A percentile compares a stretch with the other conserved stretches of the same genome.
These are phyloP conservation scores for Lutraria rhynchaena DNA, from an alignment of 1,140 invertebrate species.

Conservation along the genomic window DNA sequence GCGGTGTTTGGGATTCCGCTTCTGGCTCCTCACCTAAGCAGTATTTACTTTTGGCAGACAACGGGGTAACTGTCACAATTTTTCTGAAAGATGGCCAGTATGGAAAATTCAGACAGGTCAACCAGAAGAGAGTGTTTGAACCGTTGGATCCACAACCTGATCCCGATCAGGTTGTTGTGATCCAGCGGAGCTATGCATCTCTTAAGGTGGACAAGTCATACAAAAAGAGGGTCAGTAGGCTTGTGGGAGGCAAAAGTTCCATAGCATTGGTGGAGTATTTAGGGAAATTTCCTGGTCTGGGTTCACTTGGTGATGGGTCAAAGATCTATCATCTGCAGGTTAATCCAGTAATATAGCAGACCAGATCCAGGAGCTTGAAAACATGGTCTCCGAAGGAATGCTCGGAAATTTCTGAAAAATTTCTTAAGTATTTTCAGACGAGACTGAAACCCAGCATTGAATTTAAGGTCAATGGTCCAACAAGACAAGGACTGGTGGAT, in stretches of 20 bases:
- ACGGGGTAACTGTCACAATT: slow-evolving; percentile 4
- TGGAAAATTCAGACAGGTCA: background rate
- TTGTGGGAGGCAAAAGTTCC: background rate
- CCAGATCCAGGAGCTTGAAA: no score
- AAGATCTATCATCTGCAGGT: no score
- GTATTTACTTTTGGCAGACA: background rate
- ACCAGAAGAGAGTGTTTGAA: slow-evolving; percentile 3
- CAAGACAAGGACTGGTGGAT: no score
- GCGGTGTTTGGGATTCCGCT: slow-evolving; percentile 54
- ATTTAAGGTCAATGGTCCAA: no score
- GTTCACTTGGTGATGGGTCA: slow-evolving; percentile 31
- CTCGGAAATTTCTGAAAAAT: no score
- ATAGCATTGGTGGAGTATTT: slow-evolving; percentile 59
- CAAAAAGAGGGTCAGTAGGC: slow-evolving; percentile 59
- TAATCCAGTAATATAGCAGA: no score
- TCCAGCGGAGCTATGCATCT: slow-evolving; percentile 33
- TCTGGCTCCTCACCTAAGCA: slow-evolving; percentile 45
- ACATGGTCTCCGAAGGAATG: no score
- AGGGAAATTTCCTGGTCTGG: slow-evolving; percentile 44
- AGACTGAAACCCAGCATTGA: no score
- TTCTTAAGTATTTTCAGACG: no score
- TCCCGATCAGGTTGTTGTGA: background rate
- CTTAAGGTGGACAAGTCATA: slow-evolving; percentile 25
- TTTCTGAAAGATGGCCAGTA: slow-evolving; percentile 24
- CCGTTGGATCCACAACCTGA: slow-evolving; percentile 49